A percentile compares a stretch with the other conserved stretches of the same genome.
Evolutionary conservation across 2,888 invertebrate genomes (phyloP).

Genomic region (Drosophila quinaria): DNA sequence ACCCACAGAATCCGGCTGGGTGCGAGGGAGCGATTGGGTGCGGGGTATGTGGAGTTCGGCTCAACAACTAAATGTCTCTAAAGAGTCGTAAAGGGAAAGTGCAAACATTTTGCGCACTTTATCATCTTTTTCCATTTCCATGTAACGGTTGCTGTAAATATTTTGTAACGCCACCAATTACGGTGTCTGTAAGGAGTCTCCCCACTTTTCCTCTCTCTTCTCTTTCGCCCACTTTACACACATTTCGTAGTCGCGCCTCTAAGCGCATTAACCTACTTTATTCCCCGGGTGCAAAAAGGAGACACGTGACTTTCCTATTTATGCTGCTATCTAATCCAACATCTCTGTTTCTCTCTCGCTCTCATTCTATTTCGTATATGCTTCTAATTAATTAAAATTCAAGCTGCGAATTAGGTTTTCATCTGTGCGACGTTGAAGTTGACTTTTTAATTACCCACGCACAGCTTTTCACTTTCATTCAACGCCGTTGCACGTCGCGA

Average conservation of each 20-base stretch:
- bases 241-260: conserved; percentile 23
- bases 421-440: conserved; percentile 36
- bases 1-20: conserved; percentile 9
- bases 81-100: conserved; percentile 81
- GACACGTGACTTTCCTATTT: conserved; percentile 57
- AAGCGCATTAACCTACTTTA: conserved; percentile 75
- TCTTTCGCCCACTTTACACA: not conserved
- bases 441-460: conserved; percentile 80
- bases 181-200: conserved; percentile 51
- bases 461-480: conserved; percentile 80
- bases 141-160: conserved; percentile 77
- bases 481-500: conserved; percentile 79
- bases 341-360: conserved; percentile 9
- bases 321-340: conserved; percentile 15
- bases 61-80: conserved; percentile 69
- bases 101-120: conserved; percentile 82
- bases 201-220: not conserved
- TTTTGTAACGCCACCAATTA: conserved; percentile 81
- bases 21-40: not conserved
- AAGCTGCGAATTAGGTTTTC: conserved; percentile 78
- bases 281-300: conserved; percentile 35
- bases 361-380: conserved; percentile 23
- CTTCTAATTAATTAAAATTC: conserved; percentile 82
- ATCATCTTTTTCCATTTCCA: conserved; percentile 79
- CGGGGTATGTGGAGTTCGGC: not conserved